Base-by-base conservation (phyloP, 2,888 invertebrate species). In the Pollenia labialis region DNA sequence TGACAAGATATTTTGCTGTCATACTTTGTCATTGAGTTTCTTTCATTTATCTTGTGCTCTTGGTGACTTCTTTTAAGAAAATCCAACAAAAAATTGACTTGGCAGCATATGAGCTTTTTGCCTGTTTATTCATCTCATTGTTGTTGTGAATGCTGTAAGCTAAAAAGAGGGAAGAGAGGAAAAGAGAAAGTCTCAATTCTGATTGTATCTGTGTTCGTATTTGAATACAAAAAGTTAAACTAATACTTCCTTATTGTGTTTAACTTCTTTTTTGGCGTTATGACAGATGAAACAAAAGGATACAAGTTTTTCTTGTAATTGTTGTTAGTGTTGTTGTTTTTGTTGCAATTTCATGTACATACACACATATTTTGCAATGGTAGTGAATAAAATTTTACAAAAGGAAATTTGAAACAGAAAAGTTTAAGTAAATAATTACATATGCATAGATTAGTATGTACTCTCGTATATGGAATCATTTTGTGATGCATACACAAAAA, bases 341-440 rank as follows among this genome's bases (percentile, higher is more conserved):
- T 77, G 66, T 66, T 66, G 66, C 56, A 54, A 11, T 66, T 66
- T 44, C 56, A 46, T 46, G 44, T 18, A 18, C 18, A 18, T 18
- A 18, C 18, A 18, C 2, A 18, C 18, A 18, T 44, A 66, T 12
- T 32, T 6, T 56, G 56, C 56, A 66, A 58, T 18, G 23, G 4
- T 10, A 40, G 32, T 68, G 68, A 46, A 68, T 48, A 48, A 16
- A 1, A 40, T 18, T 77, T 58, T 12, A 14, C 18, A 32, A 23
- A 81, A 79, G 64, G 48, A 79, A 77, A 72, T 79, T 77, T 79
- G 23, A 79, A 77, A 66, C 50, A 72, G 18, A 72, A 72, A 84
- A 77, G 14, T 84, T 83, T 66, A 66, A 50, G 56, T 54, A 83
- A 71, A 83, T 60, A 69, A 48, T 40, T 12, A 12, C 48, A 42